phyloP scores from a whole-genome alignment of 2,797 vertebrate species.

The Psittacula derbiana region DNA sequence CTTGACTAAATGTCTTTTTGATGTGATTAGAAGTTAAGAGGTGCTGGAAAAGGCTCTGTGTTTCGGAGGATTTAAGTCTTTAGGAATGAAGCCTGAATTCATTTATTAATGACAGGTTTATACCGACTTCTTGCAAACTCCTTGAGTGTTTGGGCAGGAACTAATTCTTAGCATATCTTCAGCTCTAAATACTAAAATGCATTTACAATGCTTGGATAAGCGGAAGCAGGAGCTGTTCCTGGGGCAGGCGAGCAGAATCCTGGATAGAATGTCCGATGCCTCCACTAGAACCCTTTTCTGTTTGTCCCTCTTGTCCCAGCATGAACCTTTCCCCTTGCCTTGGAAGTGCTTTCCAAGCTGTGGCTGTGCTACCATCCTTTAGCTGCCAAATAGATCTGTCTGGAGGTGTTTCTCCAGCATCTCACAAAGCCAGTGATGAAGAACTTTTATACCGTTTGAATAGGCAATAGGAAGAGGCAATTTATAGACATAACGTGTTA shows the following conservation, averaged over 20 bases:
- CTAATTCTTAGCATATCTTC: background rate
- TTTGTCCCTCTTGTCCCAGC: conserved; percentile 24
- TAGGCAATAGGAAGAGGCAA: background rate
- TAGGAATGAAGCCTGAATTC: background rate
- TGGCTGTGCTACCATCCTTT: background rate
- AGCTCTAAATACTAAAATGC: background rate
- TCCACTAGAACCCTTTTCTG: background rate
- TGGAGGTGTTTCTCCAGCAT: background rate
- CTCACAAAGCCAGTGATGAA: fast-evolving
- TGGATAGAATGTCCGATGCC: background rate
- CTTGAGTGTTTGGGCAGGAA: background rate
- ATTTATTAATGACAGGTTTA: background rate
- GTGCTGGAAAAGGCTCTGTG: background rate
- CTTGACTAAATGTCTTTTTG: background rate
- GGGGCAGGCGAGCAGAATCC: background rate
- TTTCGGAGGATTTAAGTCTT: background rate
- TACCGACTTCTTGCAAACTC: background rate
- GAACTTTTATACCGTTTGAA: background rate
- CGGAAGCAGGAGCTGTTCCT: background rate
- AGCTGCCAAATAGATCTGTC: background rate
- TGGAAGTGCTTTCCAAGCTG: background rate
- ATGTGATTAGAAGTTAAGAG: background rate
- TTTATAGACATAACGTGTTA: background rate
- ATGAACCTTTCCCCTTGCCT: background rate
- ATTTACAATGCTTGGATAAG: background rate